Evolutionary conservation across 2,888 invertebrate species (phyloP), one percentile per base, ranked within the genome.

Genomic region (Formica aserva): DNA sequence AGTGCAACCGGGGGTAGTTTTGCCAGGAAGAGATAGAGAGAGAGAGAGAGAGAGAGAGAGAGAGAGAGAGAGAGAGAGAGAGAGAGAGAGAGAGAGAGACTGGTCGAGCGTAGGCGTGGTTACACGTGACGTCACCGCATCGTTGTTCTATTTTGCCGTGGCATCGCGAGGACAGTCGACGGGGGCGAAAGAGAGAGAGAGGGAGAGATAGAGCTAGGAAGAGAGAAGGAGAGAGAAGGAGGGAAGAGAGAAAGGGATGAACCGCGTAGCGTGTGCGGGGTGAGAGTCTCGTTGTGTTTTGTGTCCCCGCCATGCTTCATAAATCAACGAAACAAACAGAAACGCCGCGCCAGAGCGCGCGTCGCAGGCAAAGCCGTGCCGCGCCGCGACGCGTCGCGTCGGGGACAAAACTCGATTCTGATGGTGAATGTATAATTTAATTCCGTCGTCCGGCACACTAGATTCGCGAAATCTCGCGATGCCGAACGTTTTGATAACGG

Each of bases 301-400:
- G 92, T 92, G 94, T 94, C 93, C 91, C 91, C 90, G 92, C 92
- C 93, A 94, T 92, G 94, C 92, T 94, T 94, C 94, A 94, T 94
- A 94, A 94, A 94, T 94, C 94, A 94, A 92, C 93, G 93, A 94
- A 93, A 93, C 94, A 94, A 94, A 94, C 94, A 93, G 92, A 92
- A 91, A 92, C 90, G 91, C 90, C 91, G 91, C 35, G 69, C 78
- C 69, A 66, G 78, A 45, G 89, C 91, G 89, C 89, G 92, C 90
- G 90, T 91, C 91, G 92, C 91, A 88, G 85, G 82, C 84, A 85
- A 74, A 85, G 86, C 86, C 82, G 60, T 35, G 32, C 69, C 45
- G 52, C 18, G 55, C 52, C 29, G 60, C 78, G 78, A 60, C 60
- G 69, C 71, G 41, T 45, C 78, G 57, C 41, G 69, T 77, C 41